A percentile compares a stretch with the other conserved stretches of the same genome.
phyloP scores from a whole-genome alignment of 2,113 vertebrate genomes.

The Vulpes vulpes region DNA sequence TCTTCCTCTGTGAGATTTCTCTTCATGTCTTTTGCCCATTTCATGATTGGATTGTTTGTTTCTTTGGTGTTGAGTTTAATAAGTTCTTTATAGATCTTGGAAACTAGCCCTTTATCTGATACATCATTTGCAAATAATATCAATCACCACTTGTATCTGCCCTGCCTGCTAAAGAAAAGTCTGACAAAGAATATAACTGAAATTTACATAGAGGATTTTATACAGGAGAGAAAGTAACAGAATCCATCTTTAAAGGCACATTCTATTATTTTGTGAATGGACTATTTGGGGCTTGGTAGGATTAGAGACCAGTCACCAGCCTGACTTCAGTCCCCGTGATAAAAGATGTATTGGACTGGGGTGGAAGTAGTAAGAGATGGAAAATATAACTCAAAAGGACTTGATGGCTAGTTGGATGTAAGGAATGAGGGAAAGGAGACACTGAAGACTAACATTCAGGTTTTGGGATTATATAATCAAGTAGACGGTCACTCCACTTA shows the following conservation, averaged over 20 bases:
- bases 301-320: not conserved
- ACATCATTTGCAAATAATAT: not conserved
- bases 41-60: no score
- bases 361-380: not conserved
- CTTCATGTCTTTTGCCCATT: no score
- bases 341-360: not conserved
- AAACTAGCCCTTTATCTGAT: no score
- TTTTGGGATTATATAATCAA: not conserved
- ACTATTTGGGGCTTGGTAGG: not conserved
- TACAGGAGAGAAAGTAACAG: not conserved
- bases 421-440: not conserved
- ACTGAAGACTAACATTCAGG: not conserved
- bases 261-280: not conserved
- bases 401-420: not conserved
- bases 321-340: not conserved
- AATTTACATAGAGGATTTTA: not conserved
- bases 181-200: not conserved
- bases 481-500: not conserved
- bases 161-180: not conserved
- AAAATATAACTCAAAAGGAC: not conserved
- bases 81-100: no score
- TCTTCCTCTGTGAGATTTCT: no score
- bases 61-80: no score
- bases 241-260: not conserved
- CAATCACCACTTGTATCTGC: not conserved